These are phyloP conservation scores for Proteles cristata DNA, from an alignment of 2,113 vertebrate species.

Conservation along the genomic window DNA sequence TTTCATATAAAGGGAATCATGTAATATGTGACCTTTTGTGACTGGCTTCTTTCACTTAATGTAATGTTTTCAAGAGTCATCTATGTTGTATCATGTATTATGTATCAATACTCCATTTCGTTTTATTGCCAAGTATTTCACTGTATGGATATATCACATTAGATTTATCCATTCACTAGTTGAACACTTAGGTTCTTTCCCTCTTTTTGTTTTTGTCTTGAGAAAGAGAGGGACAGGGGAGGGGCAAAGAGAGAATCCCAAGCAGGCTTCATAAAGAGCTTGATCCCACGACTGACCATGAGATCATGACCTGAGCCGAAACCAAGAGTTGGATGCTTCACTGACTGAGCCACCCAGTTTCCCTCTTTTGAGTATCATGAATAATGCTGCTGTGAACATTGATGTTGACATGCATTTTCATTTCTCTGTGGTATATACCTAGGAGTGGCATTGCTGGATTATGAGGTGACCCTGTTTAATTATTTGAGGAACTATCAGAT, in stretches of 20 bases:
- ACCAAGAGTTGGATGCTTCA: no score
- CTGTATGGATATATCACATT: not conserved
- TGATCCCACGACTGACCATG: no score
- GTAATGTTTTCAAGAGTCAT: not conserved
- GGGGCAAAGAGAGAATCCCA: no score
- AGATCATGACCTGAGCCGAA: no score
- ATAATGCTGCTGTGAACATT: not conserved
- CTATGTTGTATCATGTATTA: not conserved
- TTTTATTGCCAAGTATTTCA: not conserved
- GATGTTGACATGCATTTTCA: not conserved
- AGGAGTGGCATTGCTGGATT: not conserved
- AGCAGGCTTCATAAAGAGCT: no score
- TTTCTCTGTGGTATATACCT: not conserved
- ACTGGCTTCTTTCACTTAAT: not conserved
- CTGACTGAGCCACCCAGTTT: not conserved
- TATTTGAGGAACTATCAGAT: not conserved
- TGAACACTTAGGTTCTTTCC: not conserved
- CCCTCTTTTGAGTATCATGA: not conserved
- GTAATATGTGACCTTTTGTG: not conserved
- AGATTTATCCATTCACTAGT: not conserved
- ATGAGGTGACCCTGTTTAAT: not conserved
- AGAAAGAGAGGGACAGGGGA: no score
- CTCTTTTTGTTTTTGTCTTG: not conserved
- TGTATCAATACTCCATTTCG: not conserved
- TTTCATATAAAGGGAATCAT: not conserved